phyloP scores from a whole-genome alignment of 2,888 invertebrate genomes.

The Drosophila ustulata region DNA sequence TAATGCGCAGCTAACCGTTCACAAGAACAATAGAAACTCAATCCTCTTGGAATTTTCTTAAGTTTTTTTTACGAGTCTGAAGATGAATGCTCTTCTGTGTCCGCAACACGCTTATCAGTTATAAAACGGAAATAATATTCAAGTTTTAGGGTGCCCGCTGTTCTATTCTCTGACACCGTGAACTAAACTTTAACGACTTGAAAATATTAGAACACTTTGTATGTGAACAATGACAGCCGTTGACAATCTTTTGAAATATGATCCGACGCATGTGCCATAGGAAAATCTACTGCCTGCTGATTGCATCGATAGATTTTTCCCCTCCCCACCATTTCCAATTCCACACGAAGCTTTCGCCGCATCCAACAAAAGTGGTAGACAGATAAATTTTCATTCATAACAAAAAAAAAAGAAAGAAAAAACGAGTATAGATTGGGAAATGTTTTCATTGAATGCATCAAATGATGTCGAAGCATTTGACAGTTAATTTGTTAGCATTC shows the following conservation, averaged over 20 bases:
- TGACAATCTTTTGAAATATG: conserved; percentile 74
- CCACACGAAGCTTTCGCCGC: conserved; percentile 37
- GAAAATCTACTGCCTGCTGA: conserved; percentile 37
- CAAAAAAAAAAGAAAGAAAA: conserved; percentile 26
- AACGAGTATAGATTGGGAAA: conserved; percentile 55
- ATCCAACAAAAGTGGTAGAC: conserved; percentile 25
- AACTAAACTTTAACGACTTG: conserved; percentile 54
- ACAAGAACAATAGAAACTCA: conserved; percentile 5
- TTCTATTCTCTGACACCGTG: conserved; percentile 19
- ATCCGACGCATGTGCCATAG: conserved; percentile 48
- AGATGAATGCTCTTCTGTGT: conserved; percentile 15
- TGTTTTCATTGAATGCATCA: conserved; percentile 69
- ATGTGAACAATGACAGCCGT: conserved; percentile 65
- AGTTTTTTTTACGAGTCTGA: neutral
- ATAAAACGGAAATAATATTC: conserved; percentile 40
- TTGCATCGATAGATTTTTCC: conserved; percentile 17
- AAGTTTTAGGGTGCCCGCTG: conserved; percentile 32
- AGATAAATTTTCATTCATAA: conserved; percentile 50
- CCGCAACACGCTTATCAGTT: conserved; percentile 5
- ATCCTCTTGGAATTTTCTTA: neutral
- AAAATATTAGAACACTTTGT: conserved; percentile 65
- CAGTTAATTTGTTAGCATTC: conserved; percentile 78
- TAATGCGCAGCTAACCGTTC: neutral
- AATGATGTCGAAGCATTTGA: conserved; percentile 68
- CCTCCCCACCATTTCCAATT: neutral